A percentile compares a stretch with the other conserved stretches of the same genome.
Conservation (phyloP, 2,888 invertebrate genomes). For the Biston stratarius region DNA sequence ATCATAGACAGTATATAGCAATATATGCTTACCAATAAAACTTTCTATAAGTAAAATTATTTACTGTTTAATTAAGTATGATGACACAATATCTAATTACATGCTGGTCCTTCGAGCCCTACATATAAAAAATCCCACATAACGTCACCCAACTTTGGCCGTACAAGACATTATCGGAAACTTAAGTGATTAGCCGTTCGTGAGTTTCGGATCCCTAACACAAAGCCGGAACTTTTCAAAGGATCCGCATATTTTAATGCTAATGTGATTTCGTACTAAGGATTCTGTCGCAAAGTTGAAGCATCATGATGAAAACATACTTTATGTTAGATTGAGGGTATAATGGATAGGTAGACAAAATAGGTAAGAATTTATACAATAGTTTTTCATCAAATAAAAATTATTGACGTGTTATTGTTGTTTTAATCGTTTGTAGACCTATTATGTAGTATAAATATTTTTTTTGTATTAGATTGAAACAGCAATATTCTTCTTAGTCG, state of each 20-base stretch:
- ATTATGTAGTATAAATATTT: no score
- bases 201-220: constrained; percentile 54
- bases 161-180: constrained; percentile 69
- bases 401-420: no score
- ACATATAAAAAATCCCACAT: constrained; percentile 41
- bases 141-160: constrained; percentile 45
- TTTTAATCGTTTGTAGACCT: no score
- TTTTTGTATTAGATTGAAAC: not conserved
- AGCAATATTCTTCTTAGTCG: no score
- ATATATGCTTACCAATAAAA: no score
- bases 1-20: no score
- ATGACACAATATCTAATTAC: constrained; percentile 18
- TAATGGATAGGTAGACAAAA: not conserved
- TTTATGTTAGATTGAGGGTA: no score
- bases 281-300: constrained; percentile 48
- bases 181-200: constrained; percentile 77
- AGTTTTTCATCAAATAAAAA: no score
- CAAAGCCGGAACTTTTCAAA: constrained; percentile 65
- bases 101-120: constrained; percentile 11
- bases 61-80: not conserved
- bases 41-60: not conserved
- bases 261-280: constrained; percentile 60
- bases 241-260: constrained; percentile 70
- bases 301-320: constrained; percentile 11
- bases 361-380: no score